Conservation (phyloP, 2,888 invertebrate species). For the Synergus japonicus region DNA sequence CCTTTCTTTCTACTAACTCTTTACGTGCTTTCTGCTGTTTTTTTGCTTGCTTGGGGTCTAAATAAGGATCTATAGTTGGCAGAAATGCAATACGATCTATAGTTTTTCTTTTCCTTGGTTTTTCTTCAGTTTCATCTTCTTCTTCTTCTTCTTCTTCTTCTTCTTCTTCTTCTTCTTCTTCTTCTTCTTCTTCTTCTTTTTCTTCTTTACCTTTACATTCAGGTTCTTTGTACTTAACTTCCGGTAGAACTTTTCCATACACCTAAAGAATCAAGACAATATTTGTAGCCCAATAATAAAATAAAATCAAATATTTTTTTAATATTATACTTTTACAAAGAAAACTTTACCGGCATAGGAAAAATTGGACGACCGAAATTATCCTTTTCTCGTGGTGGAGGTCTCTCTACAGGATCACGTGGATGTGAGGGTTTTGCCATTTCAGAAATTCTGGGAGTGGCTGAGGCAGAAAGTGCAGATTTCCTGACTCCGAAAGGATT, state of each 20-base stretch:
- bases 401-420: slow-evolving; percentile 55
- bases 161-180: slow-evolving; percentile 1
- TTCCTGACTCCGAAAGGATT: slow-evolving; percentile 61
- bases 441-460: slow-evolving; percentile 49
- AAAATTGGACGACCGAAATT: slow-evolving; percentile 61
- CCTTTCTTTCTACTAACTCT: slow-evolving; percentile 6
- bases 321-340: background rate
- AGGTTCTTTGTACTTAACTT: slow-evolving; percentile 43
- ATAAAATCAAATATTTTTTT: background rate
- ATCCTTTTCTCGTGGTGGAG: slow-evolving; percentile 62
- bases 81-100: background rate
- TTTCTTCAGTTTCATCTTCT: slow-evolving; percentile 5
- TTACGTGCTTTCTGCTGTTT: slow-evolving; percentile 28
- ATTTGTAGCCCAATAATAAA: background rate
- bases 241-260: slow-evolving; percentile 40
- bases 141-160: background rate
- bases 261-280: background rate
- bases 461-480: slow-evolving; percentile 56
- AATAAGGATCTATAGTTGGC: background rate
- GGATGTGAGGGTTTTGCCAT: slow-evolving; percentile 63
- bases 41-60: background rate
- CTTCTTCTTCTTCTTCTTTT: background rate
- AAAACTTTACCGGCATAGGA: slow-evolving; percentile 59
- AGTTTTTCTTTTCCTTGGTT: slow-evolving; percentile 6
- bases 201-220: slow-evolving; percentile 44